These are phyloP conservation scores for Saccopteryx leptura DNA, from an alignment of 2,113 vertebrate genomes.

Conservation along the genomic window DNA sequence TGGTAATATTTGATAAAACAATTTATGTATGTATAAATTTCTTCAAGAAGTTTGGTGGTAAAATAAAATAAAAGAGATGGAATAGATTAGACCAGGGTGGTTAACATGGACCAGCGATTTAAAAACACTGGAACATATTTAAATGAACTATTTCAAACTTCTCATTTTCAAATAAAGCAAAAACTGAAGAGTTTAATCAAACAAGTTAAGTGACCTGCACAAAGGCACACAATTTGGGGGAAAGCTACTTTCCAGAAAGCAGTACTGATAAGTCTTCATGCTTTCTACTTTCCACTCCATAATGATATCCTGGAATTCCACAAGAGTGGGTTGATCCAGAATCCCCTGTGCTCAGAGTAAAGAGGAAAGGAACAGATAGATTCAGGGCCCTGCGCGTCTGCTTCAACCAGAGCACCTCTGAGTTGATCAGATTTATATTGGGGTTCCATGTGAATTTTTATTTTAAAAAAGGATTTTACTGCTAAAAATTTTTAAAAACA, in stretches of 20 bases:
- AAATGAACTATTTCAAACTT: too few species aligned
- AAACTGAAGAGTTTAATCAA: background rate
- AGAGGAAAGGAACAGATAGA: background rate
- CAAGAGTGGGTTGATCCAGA: background rate
- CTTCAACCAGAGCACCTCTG: background rate
- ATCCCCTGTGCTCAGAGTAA: background rate
- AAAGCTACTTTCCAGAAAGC: background rate
- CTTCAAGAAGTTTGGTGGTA: background rate
- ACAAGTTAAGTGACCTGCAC: background rate
- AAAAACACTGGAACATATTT: too few species aligned
- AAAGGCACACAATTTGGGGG: background rate
- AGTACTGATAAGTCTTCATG: background rate
- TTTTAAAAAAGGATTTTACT: background rate
- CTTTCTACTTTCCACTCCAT: background rate
- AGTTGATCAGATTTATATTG: background rate
- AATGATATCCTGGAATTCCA: background rate
- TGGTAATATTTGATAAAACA: background rate
- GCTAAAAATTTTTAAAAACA: background rate
- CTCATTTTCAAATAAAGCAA: slow-evolving; percentile 1
- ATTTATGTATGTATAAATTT: background rate
- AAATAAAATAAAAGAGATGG: background rate
- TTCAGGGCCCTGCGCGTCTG: background rate
- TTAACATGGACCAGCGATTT: too few species aligned
- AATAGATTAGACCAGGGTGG: background rate
- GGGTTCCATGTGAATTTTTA: background rate